phyloP scores from a whole-genome alignment of 2,113 vertebrate species.

The Meriones unguiculatus region DNA sequence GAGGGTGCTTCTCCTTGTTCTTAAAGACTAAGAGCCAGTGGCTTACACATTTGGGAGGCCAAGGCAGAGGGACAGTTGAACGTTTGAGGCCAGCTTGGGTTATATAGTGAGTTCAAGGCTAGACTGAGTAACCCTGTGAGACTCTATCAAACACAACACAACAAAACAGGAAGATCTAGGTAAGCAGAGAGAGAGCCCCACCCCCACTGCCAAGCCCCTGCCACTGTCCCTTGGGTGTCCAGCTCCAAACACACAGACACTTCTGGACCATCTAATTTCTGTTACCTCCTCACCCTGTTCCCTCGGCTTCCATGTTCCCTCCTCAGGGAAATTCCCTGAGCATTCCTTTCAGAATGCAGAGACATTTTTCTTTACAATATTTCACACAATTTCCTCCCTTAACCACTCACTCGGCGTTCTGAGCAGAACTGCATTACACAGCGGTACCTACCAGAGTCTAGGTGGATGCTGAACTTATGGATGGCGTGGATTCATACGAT shows the following conservation, averaged over 20 bases:
- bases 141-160: background rate
- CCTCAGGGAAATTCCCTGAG: background rate
- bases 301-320: background rate
- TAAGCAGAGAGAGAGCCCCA: background rate
- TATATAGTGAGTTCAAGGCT: background rate
- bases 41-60: background rate
- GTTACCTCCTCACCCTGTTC: background rate
- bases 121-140: background rate
- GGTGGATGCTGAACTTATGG: constrained; percentile 32
- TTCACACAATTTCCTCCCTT: background rate
- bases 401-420: background rate
- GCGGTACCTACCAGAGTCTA: background rate
- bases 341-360: background rate
- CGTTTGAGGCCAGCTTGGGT: background rate
- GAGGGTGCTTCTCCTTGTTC: background rate
- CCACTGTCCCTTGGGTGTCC: background rate
- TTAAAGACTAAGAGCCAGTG: background rate
- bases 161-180: background rate
- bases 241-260: background rate
- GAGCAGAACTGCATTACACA: background rate
- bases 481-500: background rate
- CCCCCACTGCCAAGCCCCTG: background rate
- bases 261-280: background rate
- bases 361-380: constrained; percentile 14
- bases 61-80: background rate